phyloP scores from a whole-genome alignment of 2,888 invertebrate species.

The Tuta absoluta region DNA sequence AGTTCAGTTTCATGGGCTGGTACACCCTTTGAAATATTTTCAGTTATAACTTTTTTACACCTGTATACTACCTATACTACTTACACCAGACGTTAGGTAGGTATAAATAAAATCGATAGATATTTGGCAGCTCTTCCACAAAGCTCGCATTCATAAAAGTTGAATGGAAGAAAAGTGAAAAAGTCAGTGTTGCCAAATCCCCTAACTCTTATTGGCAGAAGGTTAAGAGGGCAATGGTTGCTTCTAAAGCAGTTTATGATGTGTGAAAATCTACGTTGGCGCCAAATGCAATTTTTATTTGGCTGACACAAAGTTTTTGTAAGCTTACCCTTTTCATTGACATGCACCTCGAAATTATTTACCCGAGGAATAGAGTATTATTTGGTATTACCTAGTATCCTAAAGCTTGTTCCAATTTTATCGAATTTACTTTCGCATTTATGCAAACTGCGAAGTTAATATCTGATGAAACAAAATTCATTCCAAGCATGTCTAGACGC shows the following conservation, averaged over 20 bases:
- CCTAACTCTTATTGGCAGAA: constrained; percentile 25
- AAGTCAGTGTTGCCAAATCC: constrained; percentile 8
- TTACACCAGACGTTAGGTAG: neutral
- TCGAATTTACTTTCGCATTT: neutral
- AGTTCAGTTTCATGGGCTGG: too few relatives aligned
- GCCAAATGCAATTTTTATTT: constrained; percentile 24
- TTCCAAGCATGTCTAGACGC: neutral
- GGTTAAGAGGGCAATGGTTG: constrained; percentile 26
- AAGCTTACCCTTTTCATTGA: too few relatives aligned
- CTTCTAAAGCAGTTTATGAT: constrained; percentile 26
- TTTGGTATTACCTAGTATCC: too few relatives aligned
- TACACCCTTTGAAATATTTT: too few relatives aligned
- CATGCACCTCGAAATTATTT: neutral
- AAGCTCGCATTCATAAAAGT: constrained; percentile 16
- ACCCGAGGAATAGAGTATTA: too few relatives aligned
- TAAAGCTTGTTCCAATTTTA: too few relatives aligned
- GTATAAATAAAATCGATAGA: neutral
- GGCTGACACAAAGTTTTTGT: neutral
- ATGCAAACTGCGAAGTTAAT: neutral
- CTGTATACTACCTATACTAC: too few relatives aligned
- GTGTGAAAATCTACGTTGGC: constrained; percentile 23
- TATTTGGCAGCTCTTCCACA: neutral
- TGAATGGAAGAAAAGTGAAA: constrained; percentile 30
- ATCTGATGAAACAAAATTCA: neutral
- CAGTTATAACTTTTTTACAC: too few relatives aligned